Conservation (phyloP, 2,113 vertebrate genomes). For the Muntiacus reevesi region DNA sequence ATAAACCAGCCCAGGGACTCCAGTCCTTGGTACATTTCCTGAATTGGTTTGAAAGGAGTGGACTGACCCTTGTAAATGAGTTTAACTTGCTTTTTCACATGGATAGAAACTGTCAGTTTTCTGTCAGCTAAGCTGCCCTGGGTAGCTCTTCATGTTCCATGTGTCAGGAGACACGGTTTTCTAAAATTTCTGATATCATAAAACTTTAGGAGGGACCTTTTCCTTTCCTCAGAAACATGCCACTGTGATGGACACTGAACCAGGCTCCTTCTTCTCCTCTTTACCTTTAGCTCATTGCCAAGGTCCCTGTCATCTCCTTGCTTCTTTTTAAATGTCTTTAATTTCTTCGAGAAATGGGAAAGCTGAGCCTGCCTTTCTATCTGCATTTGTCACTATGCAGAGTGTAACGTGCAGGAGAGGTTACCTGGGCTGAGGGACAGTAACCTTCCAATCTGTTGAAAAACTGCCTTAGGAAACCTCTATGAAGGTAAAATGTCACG, state of each 20-base stretch:
- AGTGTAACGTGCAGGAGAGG: not conserved
- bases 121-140: constrained; percentile 51
- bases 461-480: not conserved
- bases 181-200: not conserved
- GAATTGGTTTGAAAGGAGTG: constrained; percentile 39
- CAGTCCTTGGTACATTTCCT: not conserved
- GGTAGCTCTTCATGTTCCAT: not conserved
- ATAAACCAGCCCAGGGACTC: not conserved
- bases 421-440: not conserved
- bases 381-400: not conserved
- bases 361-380: not conserved
- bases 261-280: not conserved
- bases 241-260: not conserved
- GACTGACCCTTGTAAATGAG: constrained; percentile 68
- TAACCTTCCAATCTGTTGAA: not conserved
- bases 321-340: not conserved
- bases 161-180: not conserved
- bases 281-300: not conserved
- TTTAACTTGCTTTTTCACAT: constrained; percentile 63
- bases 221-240: not conserved
- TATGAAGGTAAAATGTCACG: not conserved
- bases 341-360: not conserved
- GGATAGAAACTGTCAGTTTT: constrained; percentile 55
- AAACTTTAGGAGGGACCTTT: not conserved
- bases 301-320: not conserved